Base-by-base conservation (phyloP, 2,888 invertebrate genomes). In the Drosophila multiciliata region DNA sequence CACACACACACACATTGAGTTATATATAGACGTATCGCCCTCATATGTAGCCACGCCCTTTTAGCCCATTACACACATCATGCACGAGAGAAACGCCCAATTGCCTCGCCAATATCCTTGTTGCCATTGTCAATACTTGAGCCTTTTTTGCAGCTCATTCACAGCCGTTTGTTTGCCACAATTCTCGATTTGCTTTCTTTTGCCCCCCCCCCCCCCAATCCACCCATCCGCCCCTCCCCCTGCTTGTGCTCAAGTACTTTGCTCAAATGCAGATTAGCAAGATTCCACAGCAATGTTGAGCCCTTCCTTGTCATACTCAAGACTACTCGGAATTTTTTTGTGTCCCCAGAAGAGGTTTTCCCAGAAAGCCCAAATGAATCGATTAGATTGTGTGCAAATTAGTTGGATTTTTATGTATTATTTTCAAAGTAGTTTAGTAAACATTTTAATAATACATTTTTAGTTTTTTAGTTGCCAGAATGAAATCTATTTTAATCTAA, bases 111-210 rank as follows among this genome's bases (percentile, higher is more conserved):
- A 63, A 75, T 75, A 72, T 79, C 70, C 77, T 73, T 80, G 81
- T 75, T 71, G 86, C 70, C 81, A 88, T 88, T 85, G 89, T 85
- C 85, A 88, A 85, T 85, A 83, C 84, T 87, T 85, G 83, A 87
- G 88, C 86, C 88, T 85, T 85, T 87, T 88, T 35, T 88, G 79
- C 85, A 88, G 88, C 88, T 86, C 85, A 85, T 85, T 86, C 87
- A 71, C 70, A 76, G 83, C 64, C 38, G 76, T 68, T 80, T 70
- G 81, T 81, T 81, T 78, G 80, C 74, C 73, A 82, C 86, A 68
- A 79, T 83, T 79, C 85, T 82, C 72, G 70, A 62, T 72, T 72
- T 66, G 68, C 75, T 78, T 73, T 69, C 73, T 54, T 53, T 50
- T 38, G 29, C 29, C 6, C 29, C 12, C 33, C 20, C 36, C 20